phyloP scores from a whole-genome alignment of 2,888 invertebrate species.

The Perithous albicinctus region DNA sequence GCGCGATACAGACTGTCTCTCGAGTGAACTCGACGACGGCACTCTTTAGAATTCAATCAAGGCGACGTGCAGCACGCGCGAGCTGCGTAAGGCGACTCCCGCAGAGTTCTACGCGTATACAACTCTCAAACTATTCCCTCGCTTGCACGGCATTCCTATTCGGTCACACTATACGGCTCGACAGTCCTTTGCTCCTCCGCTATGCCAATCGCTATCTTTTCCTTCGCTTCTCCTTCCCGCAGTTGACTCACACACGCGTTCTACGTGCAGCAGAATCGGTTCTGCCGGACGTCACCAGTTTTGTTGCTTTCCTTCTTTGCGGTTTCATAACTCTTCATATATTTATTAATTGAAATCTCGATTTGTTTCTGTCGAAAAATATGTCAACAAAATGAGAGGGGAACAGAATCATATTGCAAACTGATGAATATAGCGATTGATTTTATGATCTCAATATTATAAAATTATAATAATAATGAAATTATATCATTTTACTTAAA shows the following conservation, averaged over 20 bases:
- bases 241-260: conserved; percentile 6
- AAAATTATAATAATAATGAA: too few relatives aligned
- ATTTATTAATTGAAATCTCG: background rate
- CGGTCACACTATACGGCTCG: background rate
- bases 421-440: too few relatives aligned
- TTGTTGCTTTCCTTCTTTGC: conserved; percentile 4
- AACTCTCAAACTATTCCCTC: background rate
- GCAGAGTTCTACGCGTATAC: conserved; percentile 7
- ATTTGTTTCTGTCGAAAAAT: background rate
- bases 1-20: background rate
- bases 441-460: too few relatives aligned
- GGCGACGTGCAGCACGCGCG: conserved; percentile 27
- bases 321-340: background rate
- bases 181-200: conserved; percentile 9
- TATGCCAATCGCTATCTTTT: conserved; percentile 11
- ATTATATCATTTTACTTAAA: too few relatives aligned
- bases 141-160: conserved; percentile 10
- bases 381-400: background rate
- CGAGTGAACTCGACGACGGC: background rate
- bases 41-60: conserved; percentile 23
- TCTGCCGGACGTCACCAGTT: conserved; percentile 6
- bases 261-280: background rate
- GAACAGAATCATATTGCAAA: too few relatives aligned
- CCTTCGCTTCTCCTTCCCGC: background rate
- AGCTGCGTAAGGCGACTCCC: conserved; percentile 21